These are phyloP conservation scores for Rousettus madagascariensis DNA, from an alignment of 2,797 vertebrate genomes.

Conservation along the genomic window DNA sequence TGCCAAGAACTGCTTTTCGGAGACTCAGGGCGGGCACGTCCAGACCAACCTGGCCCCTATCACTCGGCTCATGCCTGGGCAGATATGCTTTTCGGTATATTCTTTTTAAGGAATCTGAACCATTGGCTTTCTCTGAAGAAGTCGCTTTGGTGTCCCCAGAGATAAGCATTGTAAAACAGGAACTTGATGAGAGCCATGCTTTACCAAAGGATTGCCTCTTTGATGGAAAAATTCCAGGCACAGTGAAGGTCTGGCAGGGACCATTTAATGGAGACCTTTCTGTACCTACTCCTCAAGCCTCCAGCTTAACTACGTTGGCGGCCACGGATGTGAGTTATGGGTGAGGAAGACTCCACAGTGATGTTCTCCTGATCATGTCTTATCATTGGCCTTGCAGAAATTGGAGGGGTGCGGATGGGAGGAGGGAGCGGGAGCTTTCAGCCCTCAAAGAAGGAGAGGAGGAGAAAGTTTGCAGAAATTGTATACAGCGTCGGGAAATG, in stretches of 20 bases:
- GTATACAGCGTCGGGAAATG: slow-evolving; percentile 54
- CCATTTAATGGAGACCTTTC: not conserved
- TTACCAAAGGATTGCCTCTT: not conserved
- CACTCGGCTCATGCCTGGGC: slow-evolving; percentile 61
- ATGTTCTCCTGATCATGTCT: not conserved
- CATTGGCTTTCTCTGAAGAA: not conserved
- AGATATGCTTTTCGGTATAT: slow-evolving; percentile 69
- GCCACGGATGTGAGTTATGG: not conserved
- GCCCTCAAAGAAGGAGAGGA: not conserved
- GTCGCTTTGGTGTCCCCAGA: not conserved
- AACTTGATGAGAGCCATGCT: not conserved
- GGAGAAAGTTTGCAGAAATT: slow-evolving; percentile 38
- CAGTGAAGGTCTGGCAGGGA: not conserved
- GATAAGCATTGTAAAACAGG: not conserved
- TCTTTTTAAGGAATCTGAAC: slow-evolving; percentile 65
- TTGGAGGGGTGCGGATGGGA: not conserved
- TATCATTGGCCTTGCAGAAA: not conserved
- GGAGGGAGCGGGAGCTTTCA: not conserved
- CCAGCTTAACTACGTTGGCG: not conserved
- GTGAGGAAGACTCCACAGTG: not conserved
- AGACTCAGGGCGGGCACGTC: slow-evolving; percentile 72
- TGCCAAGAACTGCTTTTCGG: slow-evolving; percentile 74
- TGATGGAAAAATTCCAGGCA: not conserved
- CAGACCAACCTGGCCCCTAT: slow-evolving; percentile 52
- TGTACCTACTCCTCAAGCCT: no score